Evolutionary conservation across 2,888 invertebrate species (phyloP), one percentile per base, ranked within the genome.

Genomic region (Drosophila engyochracea): DNA sequence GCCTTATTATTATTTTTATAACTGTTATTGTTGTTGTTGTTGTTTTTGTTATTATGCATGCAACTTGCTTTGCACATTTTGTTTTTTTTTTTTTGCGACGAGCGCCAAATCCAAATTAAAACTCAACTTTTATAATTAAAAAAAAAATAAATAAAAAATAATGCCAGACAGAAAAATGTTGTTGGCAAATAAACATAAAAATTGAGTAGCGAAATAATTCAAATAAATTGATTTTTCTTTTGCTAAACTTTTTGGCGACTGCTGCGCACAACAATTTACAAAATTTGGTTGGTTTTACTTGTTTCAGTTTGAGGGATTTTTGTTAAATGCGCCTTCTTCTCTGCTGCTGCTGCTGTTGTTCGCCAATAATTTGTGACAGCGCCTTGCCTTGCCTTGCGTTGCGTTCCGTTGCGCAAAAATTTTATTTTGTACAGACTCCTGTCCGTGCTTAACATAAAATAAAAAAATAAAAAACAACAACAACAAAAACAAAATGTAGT

Each of bases 361-460:
- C 25, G 47, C 7, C 37, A 25, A 25, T 25, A 74, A 78, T 55
- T 35, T 70, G 41, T 76, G 70, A 76, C 72, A 70, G 52, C 53
- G 61, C 16, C 16, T 25, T 35, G 16, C 9, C 16, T 25, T 35
- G 25, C 35, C 0, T 37, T 16, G 37, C 37, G 6, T 37, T 47
- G 7, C 22, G 47, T 22, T 47, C 47, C 79, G 81, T 72, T 81
- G 81, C 81, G 79, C 81, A 81, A 79, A 80, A 77, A 65, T 64
- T 69, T 4, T 79, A 81, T 82, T 81, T 79, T 79, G 70, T 81
- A 79, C 82, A 81, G 79, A 79, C 82, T 79, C 81, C 79, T 55
- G 73, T 69, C 77, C 71, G 81, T 66, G 81, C 76, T 80, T 80
- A 37, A 39, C 28, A 57, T 25, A 25, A 25, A 37, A 28, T 39